These are phyloP conservation scores for Acleris literana DNA, from an alignment of 2,888 invertebrate genomes.

Conservation along the genomic window DNA sequence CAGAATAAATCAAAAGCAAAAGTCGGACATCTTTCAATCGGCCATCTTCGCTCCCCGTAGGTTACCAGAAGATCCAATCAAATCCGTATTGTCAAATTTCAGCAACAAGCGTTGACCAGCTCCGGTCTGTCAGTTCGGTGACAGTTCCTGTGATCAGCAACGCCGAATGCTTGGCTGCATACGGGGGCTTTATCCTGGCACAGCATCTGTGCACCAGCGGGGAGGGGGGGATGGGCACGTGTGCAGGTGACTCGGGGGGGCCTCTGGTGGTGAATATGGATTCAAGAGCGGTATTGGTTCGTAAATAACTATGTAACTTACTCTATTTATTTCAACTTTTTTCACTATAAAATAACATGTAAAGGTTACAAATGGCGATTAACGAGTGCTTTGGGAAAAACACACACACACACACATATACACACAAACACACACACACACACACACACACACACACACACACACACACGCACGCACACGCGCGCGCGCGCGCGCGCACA, in stretches of 20 bases:
- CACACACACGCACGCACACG: too few species aligned
- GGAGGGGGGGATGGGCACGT: slow-evolving; percentile 47
- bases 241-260: slow-evolving; percentile 62
- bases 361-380: too few species aligned
- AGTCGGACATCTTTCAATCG: neutral
- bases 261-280: slow-evolving; percentile 49
- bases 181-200: slow-evolving; percentile 46
- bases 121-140: slow-evolving; percentile 25
- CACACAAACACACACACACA: too few species aligned
- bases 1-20: too few species aligned
- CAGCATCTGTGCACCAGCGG: slow-evolving; percentile 60
- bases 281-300: slow-evolving; percentile 47
- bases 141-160: slow-evolving; percentile 48
- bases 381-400: too few species aligned
- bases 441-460: too few species aligned
- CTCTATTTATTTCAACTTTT: neutral
- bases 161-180: slow-evolving; percentile 44
- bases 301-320: neutral
- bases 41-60: too few species aligned
- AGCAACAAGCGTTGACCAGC: slow-evolving; percentile 10
- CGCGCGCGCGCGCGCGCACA: too few species aligned
- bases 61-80: too few species aligned
- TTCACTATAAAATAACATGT: too few species aligned
- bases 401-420: too few species aligned
- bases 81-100: slow-evolving; percentile 12